These are phyloP conservation scores for Thaumetopoea pityocampa DNA, from an alignment of 1,140 invertebrate genomes.

Conservation along the genomic window DNA sequence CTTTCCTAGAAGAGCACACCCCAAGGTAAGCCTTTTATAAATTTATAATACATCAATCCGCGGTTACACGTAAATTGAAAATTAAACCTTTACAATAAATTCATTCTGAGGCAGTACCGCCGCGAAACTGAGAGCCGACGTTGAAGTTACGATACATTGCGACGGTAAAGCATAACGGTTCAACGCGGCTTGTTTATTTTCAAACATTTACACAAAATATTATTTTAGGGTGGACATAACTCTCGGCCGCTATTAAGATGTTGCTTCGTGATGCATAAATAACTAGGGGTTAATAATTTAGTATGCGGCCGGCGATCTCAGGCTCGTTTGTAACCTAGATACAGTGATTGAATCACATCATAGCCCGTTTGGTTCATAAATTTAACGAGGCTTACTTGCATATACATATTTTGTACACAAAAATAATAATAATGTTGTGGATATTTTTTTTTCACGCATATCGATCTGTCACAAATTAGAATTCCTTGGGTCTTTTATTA, in stretches of 20 bases:
- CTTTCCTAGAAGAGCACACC: slow-evolving; percentile 98
- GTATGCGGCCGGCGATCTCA: slow-evolving; percentile 63
- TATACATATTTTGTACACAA: no score
- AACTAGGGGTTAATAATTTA: slow-evolving; percentile 69
- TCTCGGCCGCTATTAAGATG: slow-evolving; percentile 69
- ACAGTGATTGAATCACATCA: slow-evolving; percentile 59
- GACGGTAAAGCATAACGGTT: slow-evolving; percentile 43
- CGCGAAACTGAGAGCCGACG: slow-evolving; percentile 31
- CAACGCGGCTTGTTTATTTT: slow-evolving; percentile 62
- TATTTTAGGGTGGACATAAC: slow-evolving; percentile 73
- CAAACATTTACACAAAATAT: slow-evolving; percentile 73
- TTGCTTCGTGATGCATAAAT: slow-evolving; percentile 72
- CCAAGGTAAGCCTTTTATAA: slow-evolving; percentile 88
- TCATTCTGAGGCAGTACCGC: slow-evolving; percentile 53
- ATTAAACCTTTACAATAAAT: slow-evolving; percentile 54
- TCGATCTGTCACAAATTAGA: no score
- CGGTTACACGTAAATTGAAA: slow-evolving; percentile 46
- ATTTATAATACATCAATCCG: slow-evolving; percentile 32
- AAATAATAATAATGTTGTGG: no score
- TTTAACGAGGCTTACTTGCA: slow-evolving; percentile 7
- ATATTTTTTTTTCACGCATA: no score
- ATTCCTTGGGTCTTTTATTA: no score
- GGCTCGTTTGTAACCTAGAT: slow-evolving; percentile 45
- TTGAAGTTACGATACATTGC: slow-evolving; percentile 50
- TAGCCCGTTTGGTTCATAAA: slow-evolving; percentile 42